Percentiles rank a stretch among this genome's conserved stretches.
Evolutionary conservation across 2,797 vertebrate species (phyloP).

Genomic region (Lycodopsis pacificus): DNA sequence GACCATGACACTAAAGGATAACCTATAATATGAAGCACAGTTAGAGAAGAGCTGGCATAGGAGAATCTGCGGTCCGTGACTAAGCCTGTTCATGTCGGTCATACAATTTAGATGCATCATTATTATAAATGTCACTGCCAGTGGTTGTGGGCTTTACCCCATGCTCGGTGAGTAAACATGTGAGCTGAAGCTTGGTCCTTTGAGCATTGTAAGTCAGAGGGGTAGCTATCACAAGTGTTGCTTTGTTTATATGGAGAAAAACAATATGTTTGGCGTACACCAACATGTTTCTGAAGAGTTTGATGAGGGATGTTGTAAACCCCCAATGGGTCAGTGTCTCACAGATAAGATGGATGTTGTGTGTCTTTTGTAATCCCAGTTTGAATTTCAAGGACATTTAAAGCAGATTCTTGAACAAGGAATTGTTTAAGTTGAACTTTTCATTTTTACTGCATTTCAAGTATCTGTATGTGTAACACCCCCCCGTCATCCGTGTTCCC

Average conservation of each 20-base stretch:
- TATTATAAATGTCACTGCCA: constrained; percentile 63
- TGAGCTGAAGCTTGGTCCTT: constrained; percentile 52
- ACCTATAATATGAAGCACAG: constrained; percentile 1
- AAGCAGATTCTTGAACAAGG: constrained; percentile 1
- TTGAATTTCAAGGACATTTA: constrained; percentile 39
- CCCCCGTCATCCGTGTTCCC: constrained; percentile 42
- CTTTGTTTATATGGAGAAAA: constrained; percentile 34
- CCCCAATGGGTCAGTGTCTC: neutral
- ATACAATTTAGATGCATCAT: constrained; percentile 58
- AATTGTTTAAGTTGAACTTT: constrained; percentile 10
- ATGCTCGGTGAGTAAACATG: constrained; percentile 61
- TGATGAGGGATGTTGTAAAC: constrained; percentile 9
- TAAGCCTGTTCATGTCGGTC: constrained; percentile 48
- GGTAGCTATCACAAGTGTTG: constrained; percentile 21
- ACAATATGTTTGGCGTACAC: neutral
- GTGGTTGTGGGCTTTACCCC: constrained; percentile 58
- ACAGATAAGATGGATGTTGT: constrained; percentile 39
- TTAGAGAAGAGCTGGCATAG: constrained; percentile 12
- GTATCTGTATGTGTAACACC: neutral
- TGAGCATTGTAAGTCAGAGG: constrained; percentile 39
- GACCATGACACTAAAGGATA: constrained; percentile 20
- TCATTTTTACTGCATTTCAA: neutral
- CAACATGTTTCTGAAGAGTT: constrained; percentile 11
- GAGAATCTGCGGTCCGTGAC: constrained; percentile 27
- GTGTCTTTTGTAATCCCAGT: constrained; percentile 28